Evolutionary conservation across 2,888 invertebrate species (phyloP).

Genomic region (Scelioninae gen. 1): DNA sequence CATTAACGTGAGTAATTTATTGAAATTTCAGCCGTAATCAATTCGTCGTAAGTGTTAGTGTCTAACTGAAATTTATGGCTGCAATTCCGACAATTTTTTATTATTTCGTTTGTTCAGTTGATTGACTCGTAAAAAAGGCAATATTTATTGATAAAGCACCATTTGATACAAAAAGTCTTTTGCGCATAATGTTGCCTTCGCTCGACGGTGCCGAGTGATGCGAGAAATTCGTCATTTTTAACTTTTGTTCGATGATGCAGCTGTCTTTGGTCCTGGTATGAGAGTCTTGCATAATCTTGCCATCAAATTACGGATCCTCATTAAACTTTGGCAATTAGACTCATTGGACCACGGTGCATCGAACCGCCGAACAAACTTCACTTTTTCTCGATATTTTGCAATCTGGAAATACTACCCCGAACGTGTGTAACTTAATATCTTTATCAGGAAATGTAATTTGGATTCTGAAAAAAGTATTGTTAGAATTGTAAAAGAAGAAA

Average conservation of each 20-base stretch:
- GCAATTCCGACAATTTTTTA: neutral
- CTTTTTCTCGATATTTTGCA: constrained; percentile 22
- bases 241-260: neutral
- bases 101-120: constrained; percentile 3
- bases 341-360: constrained; percentile 1
- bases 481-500: neutral
- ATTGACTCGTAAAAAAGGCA: constrained; percentile 35
- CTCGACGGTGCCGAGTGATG: neutral
- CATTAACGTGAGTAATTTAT: constrained; percentile 59
- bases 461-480: neutral
- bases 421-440: constrained; percentile 28
- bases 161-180: constrained; percentile 6
- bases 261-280: neutral
- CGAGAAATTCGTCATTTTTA: constrained; percentile 1
- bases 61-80: constrained; percentile 35
- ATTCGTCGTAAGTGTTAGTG: constrained; percentile 38
- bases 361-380: no score
- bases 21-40: constrained; percentile 51
- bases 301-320: constrained; percentile 15
- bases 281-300: neutral
- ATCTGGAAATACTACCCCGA: constrained; percentile 27
- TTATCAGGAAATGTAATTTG: constrained; percentile 18
- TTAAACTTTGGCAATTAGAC: constrained; percentile 40
- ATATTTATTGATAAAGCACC: constrained; percentile 19
- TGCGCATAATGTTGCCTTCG: constrained; percentile 13